Base-by-base conservation (phyloP, 2,888 invertebrate species). In the Leptinotarsa peninsularis region DNA sequence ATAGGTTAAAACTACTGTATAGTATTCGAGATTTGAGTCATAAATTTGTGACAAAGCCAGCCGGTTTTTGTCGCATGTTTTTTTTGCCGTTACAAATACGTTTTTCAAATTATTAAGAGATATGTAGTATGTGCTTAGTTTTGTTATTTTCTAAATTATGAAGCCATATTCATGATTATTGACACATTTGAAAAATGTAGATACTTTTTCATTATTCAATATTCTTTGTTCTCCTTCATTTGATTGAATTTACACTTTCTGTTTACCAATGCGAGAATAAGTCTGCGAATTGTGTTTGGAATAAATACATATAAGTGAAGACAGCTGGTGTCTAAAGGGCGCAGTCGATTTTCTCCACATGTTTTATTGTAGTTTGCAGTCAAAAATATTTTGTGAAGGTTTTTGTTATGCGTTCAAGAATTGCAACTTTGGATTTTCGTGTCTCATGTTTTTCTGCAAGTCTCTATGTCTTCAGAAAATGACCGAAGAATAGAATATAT, bases 51-150 rank as follows among this genome's bases (percentile, higher is more conserved):
- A 33, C 56, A 72, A 71, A 70, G 74, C 76, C 73, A 72, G 78
- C 81, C 80, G 81, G 79, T 79, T 73, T 75, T 72, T 67, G 15
- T 72, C 21, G 21, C 72, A 71, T 50, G 70, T 56, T 76, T 70
- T 73, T 76, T 76, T 71, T 58, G 50, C 27, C 17, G 63, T 63
- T 63, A 63, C 43, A 21, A 23, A 58, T 58, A n/a, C n/a, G 52
- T 17, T 52, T 52, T 52, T 52, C 4, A 5, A n/a, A 52, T 4
- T n/a, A 52, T 52, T 5, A 52, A 2, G 43, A 43, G 43, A 43
- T 43, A 10, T 43, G 10, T 13, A 43, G 43, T 43, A 43, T 43
- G 43, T 43, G 10, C 43, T 43, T 10, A 10, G 43, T 43, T 43
- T 43, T 43, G 10, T 10, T 10, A 43, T 43, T 43, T 43, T 43